Percentiles rank a stretch among this genome's conserved stretches.
Conservation (phyloP, 2,113 vertebrate species). For the Tetrao urogallus region DNA sequence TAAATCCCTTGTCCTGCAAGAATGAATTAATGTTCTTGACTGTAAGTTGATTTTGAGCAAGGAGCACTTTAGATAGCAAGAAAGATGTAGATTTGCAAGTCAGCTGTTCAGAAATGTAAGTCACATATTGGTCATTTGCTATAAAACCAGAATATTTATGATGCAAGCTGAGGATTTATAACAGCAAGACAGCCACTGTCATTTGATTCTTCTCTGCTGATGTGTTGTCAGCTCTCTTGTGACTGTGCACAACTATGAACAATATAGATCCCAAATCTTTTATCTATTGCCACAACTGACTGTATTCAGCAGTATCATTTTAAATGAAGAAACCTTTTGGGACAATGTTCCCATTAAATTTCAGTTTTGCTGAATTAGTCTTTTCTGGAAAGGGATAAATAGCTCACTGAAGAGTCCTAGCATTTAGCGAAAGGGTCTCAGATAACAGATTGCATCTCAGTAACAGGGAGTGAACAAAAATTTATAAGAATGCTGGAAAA, state of each 20-base stretch:
- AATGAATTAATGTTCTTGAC: not conserved
- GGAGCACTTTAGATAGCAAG: not conserved
- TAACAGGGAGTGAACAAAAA: not conserved
- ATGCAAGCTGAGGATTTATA: not conserved
- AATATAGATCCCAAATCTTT: not conserved
- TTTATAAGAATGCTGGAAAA: not conserved
- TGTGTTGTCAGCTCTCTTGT: not conserved
- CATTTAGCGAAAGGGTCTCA: not conserved
- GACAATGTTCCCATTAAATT: not conserved
- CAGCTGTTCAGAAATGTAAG: not conserved
- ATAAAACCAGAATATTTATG: not conserved
- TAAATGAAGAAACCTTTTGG: not conserved
- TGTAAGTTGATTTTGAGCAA: not conserved
- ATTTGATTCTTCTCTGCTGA: not conserved
- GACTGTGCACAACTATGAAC: not conserved
- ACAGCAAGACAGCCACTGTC: not conserved
- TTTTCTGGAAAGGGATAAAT: not conserved
- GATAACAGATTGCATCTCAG: not conserved
- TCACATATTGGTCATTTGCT: not conserved
- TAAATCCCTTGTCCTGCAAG: not conserved
- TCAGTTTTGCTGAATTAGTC: not conserved
- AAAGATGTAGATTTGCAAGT: not conserved
- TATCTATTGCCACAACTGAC: not conserved
- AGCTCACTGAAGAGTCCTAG: not conserved
- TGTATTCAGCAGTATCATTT: not conserved